Evolutionary conservation across 2,888 invertebrate genomes (phyloP).

Genomic region (Dolichomitus sp.): DNA sequence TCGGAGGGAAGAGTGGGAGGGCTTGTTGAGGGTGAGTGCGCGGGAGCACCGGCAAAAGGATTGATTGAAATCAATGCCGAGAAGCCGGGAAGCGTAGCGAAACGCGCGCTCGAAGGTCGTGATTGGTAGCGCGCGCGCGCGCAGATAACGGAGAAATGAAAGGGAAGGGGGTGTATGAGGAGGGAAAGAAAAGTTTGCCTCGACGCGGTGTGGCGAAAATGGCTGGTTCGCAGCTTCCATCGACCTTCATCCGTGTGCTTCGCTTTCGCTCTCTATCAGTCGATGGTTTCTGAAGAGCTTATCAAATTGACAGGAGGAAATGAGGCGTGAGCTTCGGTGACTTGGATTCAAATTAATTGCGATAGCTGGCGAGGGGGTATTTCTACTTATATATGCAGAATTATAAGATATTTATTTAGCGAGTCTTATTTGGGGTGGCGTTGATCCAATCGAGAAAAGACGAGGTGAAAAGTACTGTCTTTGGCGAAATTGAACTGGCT

Average conservation of each 20-base stretch:
- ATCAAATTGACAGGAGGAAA: conserved; percentile 17
- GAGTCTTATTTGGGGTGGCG: no score
- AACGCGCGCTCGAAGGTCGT: conserved; percentile 56
- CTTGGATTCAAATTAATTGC: conserved; percentile 12
- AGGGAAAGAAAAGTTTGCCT: conserved; percentile 43
- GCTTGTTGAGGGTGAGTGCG: conserved; percentile 27
- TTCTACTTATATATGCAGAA: background rate
- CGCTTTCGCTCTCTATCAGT: conserved; percentile 38
- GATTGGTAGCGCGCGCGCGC: conserved; percentile 65
- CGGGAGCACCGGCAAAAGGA: conserved; percentile 69
- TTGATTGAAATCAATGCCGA: conserved; percentile 79
- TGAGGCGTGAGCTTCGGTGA: conserved; percentile 5
- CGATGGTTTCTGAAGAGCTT: conserved; percentile 37
- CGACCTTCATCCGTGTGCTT: conserved; percentile 32
- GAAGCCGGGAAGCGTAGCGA: conserved; percentile 49
- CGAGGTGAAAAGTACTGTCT: no score
- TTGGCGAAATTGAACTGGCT: no score
- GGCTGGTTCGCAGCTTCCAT: conserved; percentile 51
- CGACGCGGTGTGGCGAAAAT: conserved; percentile 36
- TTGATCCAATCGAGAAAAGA: no score
- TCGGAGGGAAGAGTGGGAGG: conserved; percentile 5
- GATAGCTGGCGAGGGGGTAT: background rate
- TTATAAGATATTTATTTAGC: background rate
- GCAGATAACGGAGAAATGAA: conserved; percentile 51
- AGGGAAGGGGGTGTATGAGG: conserved; percentile 6